phyloP scores from a whole-genome alignment of 1,140 invertebrate genomes.

The Thaumatotibia leucotreta region DNA sequence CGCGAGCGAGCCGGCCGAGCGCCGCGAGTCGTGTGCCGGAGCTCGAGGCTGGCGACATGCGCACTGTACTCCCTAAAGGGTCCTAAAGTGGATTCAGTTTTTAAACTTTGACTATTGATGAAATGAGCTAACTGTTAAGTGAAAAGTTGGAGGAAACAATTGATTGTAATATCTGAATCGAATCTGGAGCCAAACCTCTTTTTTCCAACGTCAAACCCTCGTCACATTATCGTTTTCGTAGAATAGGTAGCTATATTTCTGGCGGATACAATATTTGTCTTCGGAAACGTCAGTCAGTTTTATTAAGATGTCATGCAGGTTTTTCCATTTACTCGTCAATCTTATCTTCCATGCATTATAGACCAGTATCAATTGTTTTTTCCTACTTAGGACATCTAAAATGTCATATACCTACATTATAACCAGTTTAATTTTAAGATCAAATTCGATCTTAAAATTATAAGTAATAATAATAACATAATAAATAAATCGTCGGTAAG shows the following conservation, averaged over 20 bases:
- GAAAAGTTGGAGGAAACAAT: conserved; percentile 38
- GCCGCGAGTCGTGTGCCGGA: conserved; percentile 53
- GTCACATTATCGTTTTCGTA: background rate
- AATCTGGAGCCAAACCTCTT: background rate
- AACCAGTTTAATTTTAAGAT: conserved; percentile 30
- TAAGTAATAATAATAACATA: no score
- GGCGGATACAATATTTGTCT: background rate
- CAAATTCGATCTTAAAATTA: no score
- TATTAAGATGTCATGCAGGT: background rate
- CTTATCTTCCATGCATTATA: no score
- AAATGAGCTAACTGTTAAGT: conserved; percentile 65
- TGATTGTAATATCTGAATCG: background rate
- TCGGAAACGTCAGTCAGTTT: background rate
- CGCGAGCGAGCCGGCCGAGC: conserved; percentile 32
- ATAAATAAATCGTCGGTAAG: no score
- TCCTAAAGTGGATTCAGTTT: conserved; percentile 72
- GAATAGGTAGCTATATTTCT: background rate
- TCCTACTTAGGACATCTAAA: conserved; percentile 31
- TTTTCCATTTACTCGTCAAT: no score
- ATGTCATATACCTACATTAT: conserved; percentile 58
- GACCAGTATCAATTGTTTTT: no score
- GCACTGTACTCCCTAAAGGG: conserved; percentile 60
- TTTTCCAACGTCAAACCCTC: background rate
- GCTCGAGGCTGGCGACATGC: conserved; percentile 66
- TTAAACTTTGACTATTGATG: conserved; percentile 72